Conservation (phyloP, 2,113 vertebrate genomes). For the Tetrax tetrax region DNA sequence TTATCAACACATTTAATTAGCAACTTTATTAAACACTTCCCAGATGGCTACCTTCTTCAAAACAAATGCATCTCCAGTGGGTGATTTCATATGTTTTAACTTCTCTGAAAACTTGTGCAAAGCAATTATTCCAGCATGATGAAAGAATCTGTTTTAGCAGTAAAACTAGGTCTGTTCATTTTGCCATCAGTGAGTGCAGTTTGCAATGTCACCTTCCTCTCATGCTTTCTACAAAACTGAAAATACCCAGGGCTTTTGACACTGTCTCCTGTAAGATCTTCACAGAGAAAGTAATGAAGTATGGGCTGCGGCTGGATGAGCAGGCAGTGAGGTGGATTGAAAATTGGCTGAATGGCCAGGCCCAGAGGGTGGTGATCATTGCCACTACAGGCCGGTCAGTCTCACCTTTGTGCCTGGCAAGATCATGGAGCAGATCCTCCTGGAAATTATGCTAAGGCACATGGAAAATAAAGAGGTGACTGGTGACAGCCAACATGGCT, state of each 20-base stretch:
- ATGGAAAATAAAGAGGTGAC: too few relatives aligned
- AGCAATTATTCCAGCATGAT: not conserved
- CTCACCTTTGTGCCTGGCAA: too few relatives aligned
- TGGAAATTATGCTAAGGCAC: too few relatives aligned
- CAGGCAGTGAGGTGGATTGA: not conserved
- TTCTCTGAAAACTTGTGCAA: constrained; percentile 6
- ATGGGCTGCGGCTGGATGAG: not conserved
- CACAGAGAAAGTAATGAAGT: not conserved
- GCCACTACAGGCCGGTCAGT: not conserved
- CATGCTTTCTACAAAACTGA: not conserved
- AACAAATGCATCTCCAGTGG: constrained; percentile 12
- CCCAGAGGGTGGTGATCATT: not conserved
- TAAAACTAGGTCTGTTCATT: not conserved
- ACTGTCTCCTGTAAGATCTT: not conserved
- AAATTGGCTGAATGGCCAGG: not conserved
- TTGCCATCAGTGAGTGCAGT: not conserved
- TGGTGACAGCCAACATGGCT: too few relatives aligned
- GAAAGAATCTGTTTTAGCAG: not conserved
- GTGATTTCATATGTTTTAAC: constrained; percentile 34
- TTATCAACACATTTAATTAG: constrained; percentile 70
- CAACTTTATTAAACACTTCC: constrained; percentile 13
- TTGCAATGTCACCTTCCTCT: not conserved
- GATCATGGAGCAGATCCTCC: too few relatives aligned
- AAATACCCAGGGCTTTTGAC: not conserved
- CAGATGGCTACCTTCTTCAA: not conserved